Base-by-base conservation (phyloP, 37 sponge, comb jelly and placozoan genomes). In the Axinella damicornis region DNA sequence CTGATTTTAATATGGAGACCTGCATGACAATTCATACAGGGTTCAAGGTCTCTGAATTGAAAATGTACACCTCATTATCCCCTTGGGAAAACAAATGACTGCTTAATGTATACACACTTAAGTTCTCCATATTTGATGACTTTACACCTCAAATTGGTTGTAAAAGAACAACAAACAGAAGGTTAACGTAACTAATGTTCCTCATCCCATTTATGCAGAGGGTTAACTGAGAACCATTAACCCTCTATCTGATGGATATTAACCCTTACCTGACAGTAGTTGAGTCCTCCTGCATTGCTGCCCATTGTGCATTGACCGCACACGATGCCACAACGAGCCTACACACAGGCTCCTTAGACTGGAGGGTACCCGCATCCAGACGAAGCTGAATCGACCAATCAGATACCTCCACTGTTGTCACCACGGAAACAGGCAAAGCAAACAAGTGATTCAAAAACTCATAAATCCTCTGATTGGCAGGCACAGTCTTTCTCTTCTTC, bases 341-440 rank as follows among this genome's bases (percentile, higher is more conserved):
- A 34, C 74, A 64, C 35, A 88, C 28, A 19, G 89, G 89, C 68
- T 76, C 89, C 62, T 82, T 88, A 34, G 83, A 76, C 59, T 81
- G 87, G 2, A 87, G 41, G 27, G 83, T 39, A 13, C 36, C 34
- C 0, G 73, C 46, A 33, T 81, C 75, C 69, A 69, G 34, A 58
- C 71, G 76, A 32, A 88, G 35, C 21, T 65, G 69, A 25, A 90
- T 28, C 25, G 76, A 85, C 82, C 86, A 93, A 86, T 93, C 94
- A 72, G 73, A 74, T 25, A 79, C 79, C 75, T 93, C 90, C 5
- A 93, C 28, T 57, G 78, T 89, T 2, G 87, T 89, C 22, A 82
- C 86, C 61, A 89, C 65, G 46, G 90, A 46, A 62, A 87, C 69
- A 22, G 89, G 78, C 38, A 77, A 36, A 5, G 19, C 28, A 38